These are phyloP conservation scores for Sakesphorus luctuosus DNA, from an alignment of 2,113 vertebrate species.

Conservation along the genomic window DNA sequence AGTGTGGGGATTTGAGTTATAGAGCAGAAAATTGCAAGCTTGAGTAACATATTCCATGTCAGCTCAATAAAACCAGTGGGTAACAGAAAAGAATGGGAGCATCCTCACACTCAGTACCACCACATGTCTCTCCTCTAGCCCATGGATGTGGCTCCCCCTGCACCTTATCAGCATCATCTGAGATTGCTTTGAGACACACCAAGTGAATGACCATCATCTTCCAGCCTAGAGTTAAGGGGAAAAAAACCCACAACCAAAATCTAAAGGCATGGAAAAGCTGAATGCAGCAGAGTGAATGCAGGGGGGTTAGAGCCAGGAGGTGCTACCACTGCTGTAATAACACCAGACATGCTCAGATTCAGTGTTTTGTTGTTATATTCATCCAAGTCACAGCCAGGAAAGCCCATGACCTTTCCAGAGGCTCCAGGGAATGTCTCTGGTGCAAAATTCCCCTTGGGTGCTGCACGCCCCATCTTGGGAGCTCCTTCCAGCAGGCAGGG, in stretches of 20 bases:
- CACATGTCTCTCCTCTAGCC: background rate
- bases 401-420: background rate
- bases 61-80: background rate
- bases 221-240: background rate
- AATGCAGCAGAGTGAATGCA: rapidly evolving
- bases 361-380: background rate
- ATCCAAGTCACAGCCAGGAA: background rate
- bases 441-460: rapidly evolving
- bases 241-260: background rate
- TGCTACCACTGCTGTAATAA: background rate
- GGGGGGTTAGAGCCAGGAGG: background rate
- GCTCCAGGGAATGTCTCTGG: rapidly evolving
- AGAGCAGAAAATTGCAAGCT: background rate
- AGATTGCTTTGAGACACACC: background rate
- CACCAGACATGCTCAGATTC: background rate
- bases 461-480: background rate
- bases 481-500: background rate
- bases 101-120: background rate
- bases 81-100: background rate
- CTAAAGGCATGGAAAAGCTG: background rate
- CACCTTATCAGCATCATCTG: rapidly evolving
- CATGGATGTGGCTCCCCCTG: background rate
- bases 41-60: background rate
- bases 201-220: background rate
- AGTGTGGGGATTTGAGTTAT: background rate